These are phyloP conservation scores for Salarias fasciatus DNA, from an alignment of 2,797 vertebrate species.

Conservation along the genomic window DNA sequence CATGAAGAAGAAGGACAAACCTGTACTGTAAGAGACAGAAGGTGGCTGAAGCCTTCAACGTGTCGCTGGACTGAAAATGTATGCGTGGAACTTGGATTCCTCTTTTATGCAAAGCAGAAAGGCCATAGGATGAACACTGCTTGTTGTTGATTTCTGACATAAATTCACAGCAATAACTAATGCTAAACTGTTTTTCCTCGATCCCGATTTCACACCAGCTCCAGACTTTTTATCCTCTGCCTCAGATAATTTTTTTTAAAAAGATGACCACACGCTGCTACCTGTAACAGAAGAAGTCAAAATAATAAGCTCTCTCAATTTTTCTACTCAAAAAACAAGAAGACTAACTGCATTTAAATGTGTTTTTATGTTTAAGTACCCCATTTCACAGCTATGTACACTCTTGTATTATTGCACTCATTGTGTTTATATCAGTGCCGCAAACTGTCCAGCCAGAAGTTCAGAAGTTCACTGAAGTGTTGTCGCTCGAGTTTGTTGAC, in stretches of 20 bases:
- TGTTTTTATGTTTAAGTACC: slow-evolving; percentile 6
- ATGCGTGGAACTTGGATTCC: slow-evolving; percentile 5
- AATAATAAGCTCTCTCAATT: slow-evolving; percentile 16
- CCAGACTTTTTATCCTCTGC: slow-evolving; percentile 5
- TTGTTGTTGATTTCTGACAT: not conserved
- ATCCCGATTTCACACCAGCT: slow-evolving; percentile 18
- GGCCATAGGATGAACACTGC: too few relatives aligned
- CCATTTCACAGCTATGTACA: too few relatives aligned
- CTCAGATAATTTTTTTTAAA: not conserved
- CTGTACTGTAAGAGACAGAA: slow-evolving; percentile 23
- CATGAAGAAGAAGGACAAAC: slow-evolving; percentile 11
- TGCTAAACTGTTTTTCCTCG: slow-evolving; percentile 2
- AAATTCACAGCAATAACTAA: slow-evolving; percentile 5
- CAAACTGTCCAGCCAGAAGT: too few relatives aligned
- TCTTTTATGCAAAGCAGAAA: not conserved
- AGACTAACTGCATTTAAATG: not conserved
- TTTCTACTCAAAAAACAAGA: slow-evolving; percentile 19
- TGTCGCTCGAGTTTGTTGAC: too few relatives aligned
- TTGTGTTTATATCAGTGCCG: too few relatives aligned
- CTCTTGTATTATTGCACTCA: too few relatives aligned
- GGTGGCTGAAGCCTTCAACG: not conserved
- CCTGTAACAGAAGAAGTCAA: slow-evolving; percentile 17
- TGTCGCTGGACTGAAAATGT: slow-evolving; percentile 20
- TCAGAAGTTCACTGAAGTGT: too few relatives aligned
- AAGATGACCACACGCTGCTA: slow-evolving; percentile 25